Conservation (phyloP, 2,888 invertebrate species). For the Drosophila kanekoi region DNA sequence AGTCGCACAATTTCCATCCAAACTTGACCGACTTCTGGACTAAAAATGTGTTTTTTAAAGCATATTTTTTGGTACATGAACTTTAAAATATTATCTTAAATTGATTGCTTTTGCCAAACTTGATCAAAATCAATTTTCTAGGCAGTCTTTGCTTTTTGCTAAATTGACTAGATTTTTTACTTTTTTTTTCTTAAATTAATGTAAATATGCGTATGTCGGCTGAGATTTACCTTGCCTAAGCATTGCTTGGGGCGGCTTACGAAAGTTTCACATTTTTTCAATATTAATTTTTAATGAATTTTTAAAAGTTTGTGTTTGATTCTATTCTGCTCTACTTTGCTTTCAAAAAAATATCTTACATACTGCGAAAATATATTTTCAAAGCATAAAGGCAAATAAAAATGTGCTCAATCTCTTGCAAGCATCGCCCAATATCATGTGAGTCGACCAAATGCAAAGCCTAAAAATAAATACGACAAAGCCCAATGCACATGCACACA, state of each 20-base stretch:
- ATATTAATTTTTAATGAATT: background rate
- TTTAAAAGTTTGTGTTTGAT: background rate
- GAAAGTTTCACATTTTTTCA: background rate
- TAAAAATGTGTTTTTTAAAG: too few relatives aligned
- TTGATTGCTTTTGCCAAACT: too few relatives aligned
- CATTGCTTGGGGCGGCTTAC: background rate
- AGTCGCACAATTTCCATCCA: background rate
- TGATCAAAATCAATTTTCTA: too few relatives aligned
- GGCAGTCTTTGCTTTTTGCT: too few relatives aligned
- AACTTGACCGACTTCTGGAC: conserved; percentile 4
- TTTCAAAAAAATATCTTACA: background rate
- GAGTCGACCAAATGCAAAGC: conserved; percentile 27
- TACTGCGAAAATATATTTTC: background rate
- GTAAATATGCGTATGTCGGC: too few relatives aligned
- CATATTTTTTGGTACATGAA: too few relatives aligned
- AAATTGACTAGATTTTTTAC: too few relatives aligned
- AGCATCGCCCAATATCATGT: conserved; percentile 30
- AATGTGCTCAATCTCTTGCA: conserved; percentile 27
- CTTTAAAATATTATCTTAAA: too few relatives aligned
- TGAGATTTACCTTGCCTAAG: too few relatives aligned
- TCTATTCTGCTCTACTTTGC: background rate
- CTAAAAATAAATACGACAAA: conserved; percentile 53
- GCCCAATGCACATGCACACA: conserved; percentile 15
- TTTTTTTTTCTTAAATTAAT: too few relatives aligned
- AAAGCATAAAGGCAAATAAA: conserved; percentile 21